Base-by-base conservation (phyloP, 2,888 invertebrate genomes). In the Cactoblastis cactorum region DNA sequence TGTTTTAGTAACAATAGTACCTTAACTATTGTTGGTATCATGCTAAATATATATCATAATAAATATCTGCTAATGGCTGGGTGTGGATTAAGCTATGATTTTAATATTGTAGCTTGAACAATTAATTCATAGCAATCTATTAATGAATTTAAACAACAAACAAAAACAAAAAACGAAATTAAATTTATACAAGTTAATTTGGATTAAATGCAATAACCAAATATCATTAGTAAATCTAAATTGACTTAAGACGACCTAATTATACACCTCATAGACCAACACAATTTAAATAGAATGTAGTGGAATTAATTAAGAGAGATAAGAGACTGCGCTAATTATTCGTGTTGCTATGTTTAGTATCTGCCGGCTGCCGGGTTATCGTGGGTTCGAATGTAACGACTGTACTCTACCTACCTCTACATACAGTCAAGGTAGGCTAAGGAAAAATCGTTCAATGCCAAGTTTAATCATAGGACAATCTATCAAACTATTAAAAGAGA, bases 1-100 rank as follows among this genome's bases (percentile, higher is more conserved):
- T 65, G 64, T 62, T 65, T 69, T 48, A 37, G 19, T 32, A 37
- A 14, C 19, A 18, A n/a, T n/a, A 24, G 37, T 14, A 37, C 6
- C 17, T 3, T 35, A 35, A 35, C 34, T 14, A 19, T 19, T 22
- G 22, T 14, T 35, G 37, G 22, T 47, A 14, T n/a, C n/a, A n/a
- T n/a, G n/a, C n/a, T n/a, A n/a, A n/a, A n/a, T n/a, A n/a, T n/a
- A n/a, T n/a, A 47, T 24, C 8, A n/a, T 32, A 18, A 45, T 33
- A 18, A 19, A 22, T 6, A 8, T 33, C 18, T n/a, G 45, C 33
- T 12, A 33, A 24, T 45, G 45, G 4, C 15, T 38, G 38, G 8
- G 17, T 28, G 35, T 4, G 19, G 18, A 47, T 37, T 37, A 35
- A 22, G 47, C 22, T 19, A 19, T 34, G 18, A 34, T 45, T 41